phyloP scores from a whole-genome alignment of 2,888 invertebrate species.

The Trichopoda pennipes region DNA sequence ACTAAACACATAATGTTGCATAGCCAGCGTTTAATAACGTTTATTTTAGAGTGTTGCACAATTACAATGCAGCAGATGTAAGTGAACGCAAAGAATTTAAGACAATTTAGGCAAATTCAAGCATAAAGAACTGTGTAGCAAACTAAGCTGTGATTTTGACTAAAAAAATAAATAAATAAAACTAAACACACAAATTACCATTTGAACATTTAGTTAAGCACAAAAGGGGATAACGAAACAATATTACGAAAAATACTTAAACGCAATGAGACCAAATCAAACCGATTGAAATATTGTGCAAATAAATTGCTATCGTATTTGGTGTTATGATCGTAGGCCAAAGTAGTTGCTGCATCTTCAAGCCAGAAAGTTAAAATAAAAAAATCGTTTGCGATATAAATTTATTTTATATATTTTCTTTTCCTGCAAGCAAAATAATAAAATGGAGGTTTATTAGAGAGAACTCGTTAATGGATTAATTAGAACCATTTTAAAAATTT shows the following conservation, averaged over 20 bases:
- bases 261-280: conserved; percentile 57
- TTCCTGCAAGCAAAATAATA: too few relatives aligned
- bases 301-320: conserved; percentile 49
- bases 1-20: conserved; percentile 59
- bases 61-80: conserved; percentile 51
- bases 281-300: conserved; percentile 43
- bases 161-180: conserved; percentile 12
- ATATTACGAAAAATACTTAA: conserved; percentile 27
- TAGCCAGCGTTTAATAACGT: conserved; percentile 48
- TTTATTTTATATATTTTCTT: too few relatives aligned
- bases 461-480: too few relatives aligned
- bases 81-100: conserved; percentile 61
- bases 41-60: conserved; percentile 14
- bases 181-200: conserved; percentile 48
- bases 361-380: conserved; percentile 1
- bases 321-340: conserved; percentile 21
- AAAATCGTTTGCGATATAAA: background rate
- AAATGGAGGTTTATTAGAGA: too few relatives aligned
- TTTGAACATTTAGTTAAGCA: conserved; percentile 48
- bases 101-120: conserved; percentile 60
- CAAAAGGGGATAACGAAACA: conserved; percentile 23
- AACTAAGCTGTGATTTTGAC: conserved; percentile 46
- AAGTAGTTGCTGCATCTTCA: conserved; percentile 24
- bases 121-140: conserved; percentile 31
- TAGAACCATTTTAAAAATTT: background rate